Percentiles rank a stretch among this genome's conserved stretches.
These are phyloP conservation scores for Nasonia vitripennis DNA, from an alignment of 1,140 invertebrate genomes.

Conservation along the genomic window DNA sequence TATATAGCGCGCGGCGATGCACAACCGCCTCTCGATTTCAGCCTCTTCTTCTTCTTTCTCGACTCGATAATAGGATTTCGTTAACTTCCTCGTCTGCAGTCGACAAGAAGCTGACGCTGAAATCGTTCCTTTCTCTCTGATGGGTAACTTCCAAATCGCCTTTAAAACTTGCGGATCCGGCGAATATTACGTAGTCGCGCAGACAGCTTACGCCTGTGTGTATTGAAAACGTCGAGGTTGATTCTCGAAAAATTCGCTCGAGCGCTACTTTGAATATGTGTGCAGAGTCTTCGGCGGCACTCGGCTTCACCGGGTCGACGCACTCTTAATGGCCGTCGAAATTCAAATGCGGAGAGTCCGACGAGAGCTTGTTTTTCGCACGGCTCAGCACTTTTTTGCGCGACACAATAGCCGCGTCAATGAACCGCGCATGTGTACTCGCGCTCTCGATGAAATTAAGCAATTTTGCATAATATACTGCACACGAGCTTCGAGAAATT, in stretches of 20 bases:
- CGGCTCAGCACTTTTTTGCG: background rate
- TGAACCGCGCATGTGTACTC: background rate
- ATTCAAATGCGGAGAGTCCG: constrained; percentile 54
- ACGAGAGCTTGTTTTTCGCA: constrained; percentile 14
- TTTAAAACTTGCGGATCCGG: constrained; percentile 24
- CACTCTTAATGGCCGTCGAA: constrained; percentile 57
- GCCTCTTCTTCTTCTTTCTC: constrained; percentile 22
- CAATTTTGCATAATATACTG: background rate
- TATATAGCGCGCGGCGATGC: background rate
- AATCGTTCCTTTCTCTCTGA: background rate
- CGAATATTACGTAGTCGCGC: constrained; percentile 4
- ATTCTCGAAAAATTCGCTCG: background rate
- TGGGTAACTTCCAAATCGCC: constrained; percentile 32
- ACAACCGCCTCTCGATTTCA: background rate
- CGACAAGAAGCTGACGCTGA: constrained; percentile 5
- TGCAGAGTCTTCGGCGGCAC: background rate
- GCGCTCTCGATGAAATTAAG: constrained; percentile 1
- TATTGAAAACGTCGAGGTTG: background rate
- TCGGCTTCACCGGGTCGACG: constrained; percentile 42
- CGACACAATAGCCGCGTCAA: background rate
- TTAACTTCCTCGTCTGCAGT: constrained; percentile 37
- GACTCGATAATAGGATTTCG: constrained; percentile 47
- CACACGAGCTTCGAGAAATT: background rate
- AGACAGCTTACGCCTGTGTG: background rate
- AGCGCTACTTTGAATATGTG: background rate